Conservation (phyloP, 2,113 vertebrate species). For the Mesoclemmys tuberculata region DNA sequence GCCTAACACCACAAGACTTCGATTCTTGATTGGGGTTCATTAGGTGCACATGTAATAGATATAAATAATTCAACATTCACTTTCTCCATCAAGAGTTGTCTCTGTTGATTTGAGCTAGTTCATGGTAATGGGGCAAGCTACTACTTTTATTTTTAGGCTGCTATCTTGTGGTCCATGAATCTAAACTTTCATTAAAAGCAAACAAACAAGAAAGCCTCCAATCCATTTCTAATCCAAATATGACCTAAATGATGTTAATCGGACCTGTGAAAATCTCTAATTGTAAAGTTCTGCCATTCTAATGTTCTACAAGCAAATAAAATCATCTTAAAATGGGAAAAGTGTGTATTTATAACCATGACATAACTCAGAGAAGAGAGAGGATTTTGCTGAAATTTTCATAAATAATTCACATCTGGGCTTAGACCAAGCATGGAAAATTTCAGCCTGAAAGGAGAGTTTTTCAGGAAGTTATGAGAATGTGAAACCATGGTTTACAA, state of each 20-base stretch:
- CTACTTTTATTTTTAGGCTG: neutral
- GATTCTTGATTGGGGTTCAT: neutral
- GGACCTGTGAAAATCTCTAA: neutral
- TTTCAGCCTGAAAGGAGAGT: neutral
- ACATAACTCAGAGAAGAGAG: neutral
- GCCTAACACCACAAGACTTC: rapidly evolving
- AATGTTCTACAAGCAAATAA: neutral
- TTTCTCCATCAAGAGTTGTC: neutral
- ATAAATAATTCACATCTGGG: neutral
- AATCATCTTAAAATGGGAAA: neutral
- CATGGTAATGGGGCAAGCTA: neutral
- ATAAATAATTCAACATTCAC: rapidly evolving
- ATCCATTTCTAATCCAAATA: neutral
- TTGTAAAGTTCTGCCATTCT: neutral
- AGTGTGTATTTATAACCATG: neutral
- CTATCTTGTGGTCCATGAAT: neutral
- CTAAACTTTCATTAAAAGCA: neutral
- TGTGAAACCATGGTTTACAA: neutral
- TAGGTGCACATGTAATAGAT: rapidly evolving
- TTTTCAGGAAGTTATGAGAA: neutral
- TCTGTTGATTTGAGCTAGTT: neutral
- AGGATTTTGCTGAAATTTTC: neutral
- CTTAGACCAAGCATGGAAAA: neutral
- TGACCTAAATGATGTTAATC: neutral
- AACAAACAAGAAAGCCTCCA: neutral